Evolutionary conservation across 2,113 vertebrate genomes (phyloP), one percentile per base, ranked within the genome.

Genomic region (zebrafish (Danio rerio)): DNA sequence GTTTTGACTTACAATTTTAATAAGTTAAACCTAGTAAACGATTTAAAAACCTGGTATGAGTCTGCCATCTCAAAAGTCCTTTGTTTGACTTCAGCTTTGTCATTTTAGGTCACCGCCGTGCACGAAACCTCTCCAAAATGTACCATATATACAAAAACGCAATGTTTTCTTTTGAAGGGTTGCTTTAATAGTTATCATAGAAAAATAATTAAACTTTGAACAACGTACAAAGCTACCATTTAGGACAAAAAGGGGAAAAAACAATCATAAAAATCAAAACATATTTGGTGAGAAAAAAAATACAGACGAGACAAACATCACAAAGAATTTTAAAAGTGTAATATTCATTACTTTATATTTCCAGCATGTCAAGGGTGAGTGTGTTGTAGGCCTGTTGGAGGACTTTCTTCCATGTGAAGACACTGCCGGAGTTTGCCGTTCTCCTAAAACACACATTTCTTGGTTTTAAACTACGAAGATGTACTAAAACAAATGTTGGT

Each of bases 351-450:
- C 31, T 31, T n/a, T n/a, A n/a, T n/a, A n/a, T n/a, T n/a, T 31
- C 31, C 31, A 31, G 31, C 31, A 31, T 31, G 1, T 31, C 31
- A 31, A 31, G 31, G 56, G 0, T 13, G 18, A 47, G 5, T 4
- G 20, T 62, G 58, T 47, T 75, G 43, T 9, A 21, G 16, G 58
- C 7, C 5, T 5, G 45, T 10, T 65, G 62, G 11, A 18, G 61
- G 62, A 78, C 47, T 66, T 52, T 78, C 76, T n/a, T 78, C 76
- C 31, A 78, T 78, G 2, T 78, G 76, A 66, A 65, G 76, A 55
- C 9, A 43, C 49, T 78, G 76, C 31, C 16, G 42, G 21, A 66
- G 76, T 53, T 78, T 78, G 15, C 61, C 0, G 4, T 78, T 78
- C 21, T 78, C 76, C 76, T 78, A 43, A 78, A 78, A 42, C 43